Evolutionary conservation across 2,888 invertebrate genomes (phyloP).

Genomic region (Torymus texanus): DNA sequence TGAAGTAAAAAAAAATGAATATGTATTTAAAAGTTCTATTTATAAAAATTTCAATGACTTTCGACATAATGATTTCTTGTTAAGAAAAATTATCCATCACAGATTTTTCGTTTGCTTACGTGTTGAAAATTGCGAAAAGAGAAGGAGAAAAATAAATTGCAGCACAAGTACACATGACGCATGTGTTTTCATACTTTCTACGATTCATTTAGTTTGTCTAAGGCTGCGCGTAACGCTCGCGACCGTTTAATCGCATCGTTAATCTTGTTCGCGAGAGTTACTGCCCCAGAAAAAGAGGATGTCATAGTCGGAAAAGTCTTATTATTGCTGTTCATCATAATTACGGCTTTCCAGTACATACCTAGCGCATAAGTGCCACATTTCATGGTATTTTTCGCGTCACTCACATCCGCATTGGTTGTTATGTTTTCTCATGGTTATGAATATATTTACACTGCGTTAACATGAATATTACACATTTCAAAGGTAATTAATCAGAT

Average conservation of each 20-base stretch:
- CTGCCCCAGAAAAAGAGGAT: conserved; percentile 28
- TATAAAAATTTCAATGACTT: no score
- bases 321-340: conserved; percentile 19
- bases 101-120: no score
- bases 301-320: conserved; percentile 35
- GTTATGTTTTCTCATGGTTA: no score
- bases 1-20: no score
- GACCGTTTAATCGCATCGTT: conserved; percentile 35
- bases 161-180: background rate
- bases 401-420: no score
- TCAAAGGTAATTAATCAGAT: no score
- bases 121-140: background rate
- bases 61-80: no score
- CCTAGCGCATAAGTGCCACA: background rate
- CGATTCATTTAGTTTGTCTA: conserved; percentile 41
- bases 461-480: no score
- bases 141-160: background rate
- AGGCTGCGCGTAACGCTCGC: conserved; percentile 1
- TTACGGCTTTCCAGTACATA: conserved; percentile 25
- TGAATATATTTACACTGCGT: no score
- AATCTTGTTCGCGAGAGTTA: conserved; percentile 35
- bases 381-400: background rate
- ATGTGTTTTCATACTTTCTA: conserved; percentile 34
- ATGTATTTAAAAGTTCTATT: no score
- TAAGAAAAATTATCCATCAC: no score